Percentiles rank a stretch among this genome's conserved stretches.
These are phyloP conservation scores for Homarus gammarus DNA, from an alignment of 2,888 invertebrate genomes.

Conservation along the genomic window DNA sequence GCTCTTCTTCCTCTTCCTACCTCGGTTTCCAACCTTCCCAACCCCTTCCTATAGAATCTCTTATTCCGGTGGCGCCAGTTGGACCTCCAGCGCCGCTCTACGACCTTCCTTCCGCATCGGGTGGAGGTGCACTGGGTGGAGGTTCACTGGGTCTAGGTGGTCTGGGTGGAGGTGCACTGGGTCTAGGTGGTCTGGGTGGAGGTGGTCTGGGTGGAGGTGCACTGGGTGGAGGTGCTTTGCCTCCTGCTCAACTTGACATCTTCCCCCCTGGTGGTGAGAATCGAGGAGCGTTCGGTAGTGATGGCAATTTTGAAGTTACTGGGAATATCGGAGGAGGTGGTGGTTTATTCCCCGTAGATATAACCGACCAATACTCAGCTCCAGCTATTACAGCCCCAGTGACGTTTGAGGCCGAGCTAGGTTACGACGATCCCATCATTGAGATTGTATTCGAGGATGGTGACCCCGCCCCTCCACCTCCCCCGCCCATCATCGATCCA, in stretches of 20 bases:
- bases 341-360: background rate
- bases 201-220: background rate
- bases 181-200: background rate
- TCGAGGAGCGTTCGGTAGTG: background rate
- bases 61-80: background rate
- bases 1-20: constrained; percentile 53
- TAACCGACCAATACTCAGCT: background rate
- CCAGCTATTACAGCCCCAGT: background rate
- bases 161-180: background rate
- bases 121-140: background rate
- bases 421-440: constrained; percentile 73
- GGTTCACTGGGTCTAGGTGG: background rate
- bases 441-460: constrained; percentile 75
- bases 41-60: constrained; percentile 22
- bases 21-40: constrained; percentile 59
- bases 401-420: constrained; percentile 47
- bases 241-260: constrained; percentile 20
- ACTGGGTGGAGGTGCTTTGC: background rate
- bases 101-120: constrained; percentile 28
- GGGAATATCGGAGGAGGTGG: too few species aligned
- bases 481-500: constrained; percentile 69
- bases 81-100: constrained; percentile 50
- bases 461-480: constrained; percentile 65
- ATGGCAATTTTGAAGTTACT: background rate
- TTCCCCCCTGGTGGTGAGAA: background rate